Evolutionary conservation across 1,140 invertebrate species (phyloP), one percentile per base, ranked within the genome.

Genomic region (Drosophila elegans): DNA sequence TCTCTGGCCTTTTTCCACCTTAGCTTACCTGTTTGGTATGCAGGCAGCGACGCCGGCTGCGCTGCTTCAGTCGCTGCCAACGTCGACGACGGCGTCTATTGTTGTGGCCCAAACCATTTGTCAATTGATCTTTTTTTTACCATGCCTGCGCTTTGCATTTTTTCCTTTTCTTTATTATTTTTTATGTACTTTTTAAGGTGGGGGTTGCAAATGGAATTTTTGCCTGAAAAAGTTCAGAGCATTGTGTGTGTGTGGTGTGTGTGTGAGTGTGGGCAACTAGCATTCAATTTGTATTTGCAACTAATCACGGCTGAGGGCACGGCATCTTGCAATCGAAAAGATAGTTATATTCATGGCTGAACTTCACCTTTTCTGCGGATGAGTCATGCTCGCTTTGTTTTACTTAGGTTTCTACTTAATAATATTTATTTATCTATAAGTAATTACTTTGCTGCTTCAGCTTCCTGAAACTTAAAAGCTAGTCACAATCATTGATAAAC

Each of bases 151-250:
- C 44, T 67, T 75, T 76, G 73, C 74, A 76, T 76, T 68, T 52
- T 55, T 76, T 60, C 41, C 38, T 69, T 69, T 59, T 77, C 74
- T 42, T 54, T 66, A 48, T 63, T 63, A 53, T 73, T 45, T 71
- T 71, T 51, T 78, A 63, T 78, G 83, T 59, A 74, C 64, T 78
- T 49, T 80, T 84, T 78, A 57, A 85, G 78, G 82, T 74, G 82
- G 82, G 78, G 62, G 74, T 56, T 75, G 78, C 46, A 72, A 75
- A 78, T 82, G 83, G 79, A 88, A 88, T 88, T 78, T 86, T 66
- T 74, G 78, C 55, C 63, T 68, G 55, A 80, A 84, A 80, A 84
- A 77, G 76, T 84, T 84, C 62, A 80, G 36, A 46, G 46, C 48
- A 48, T 25, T 52, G 13, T 34, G 16, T 36, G 32, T 45, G 38